These are phyloP conservation scores for Hydropsyche betteni DNA, from an alignment of 2,888 invertebrate species.

Conservation along the genomic window DNA sequence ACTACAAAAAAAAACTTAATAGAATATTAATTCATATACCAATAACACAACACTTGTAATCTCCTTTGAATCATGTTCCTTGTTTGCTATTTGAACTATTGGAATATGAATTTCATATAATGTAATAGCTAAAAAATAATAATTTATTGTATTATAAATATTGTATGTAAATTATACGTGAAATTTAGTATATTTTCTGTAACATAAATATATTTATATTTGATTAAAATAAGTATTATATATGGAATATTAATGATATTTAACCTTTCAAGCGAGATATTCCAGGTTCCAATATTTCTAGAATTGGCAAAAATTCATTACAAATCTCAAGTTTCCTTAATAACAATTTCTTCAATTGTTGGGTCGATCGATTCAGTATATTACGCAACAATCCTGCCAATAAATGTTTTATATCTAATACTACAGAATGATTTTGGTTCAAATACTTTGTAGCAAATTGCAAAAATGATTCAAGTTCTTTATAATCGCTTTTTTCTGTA, in stretches of 20 bases:
- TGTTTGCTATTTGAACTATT: slow-evolving; percentile 71
- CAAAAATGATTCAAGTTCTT: slow-evolving; percentile 64
- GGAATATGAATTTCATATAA: slow-evolving; percentile 80
- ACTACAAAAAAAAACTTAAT: slow-evolving; percentile 23
- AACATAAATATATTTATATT: neutral
- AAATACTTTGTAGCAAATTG: slow-evolving; percentile 67
- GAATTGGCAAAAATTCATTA: slow-evolving; percentile 70
- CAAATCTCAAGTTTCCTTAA: slow-evolving; percentile 74
- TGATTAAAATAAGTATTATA: neutral
- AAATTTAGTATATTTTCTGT: too few species aligned
- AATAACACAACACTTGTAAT: slow-evolving; percentile 67
- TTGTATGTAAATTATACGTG: too few species aligned
- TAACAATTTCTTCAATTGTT: slow-evolving; percentile 67
- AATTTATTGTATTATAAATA: neutral
- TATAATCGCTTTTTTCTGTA: slow-evolving; percentile 63
- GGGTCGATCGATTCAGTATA: slow-evolving; percentile 62
- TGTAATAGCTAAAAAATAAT: slow-evolving; percentile 69
- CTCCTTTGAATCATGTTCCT: slow-evolving; percentile 69
- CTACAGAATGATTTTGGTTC: slow-evolving; percentile 73
- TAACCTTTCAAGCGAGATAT: slow-evolving; percentile 74
- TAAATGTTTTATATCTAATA: slow-evolving; percentile 76
- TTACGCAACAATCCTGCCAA: slow-evolving; percentile 69
- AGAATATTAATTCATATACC: slow-evolving; percentile 55
- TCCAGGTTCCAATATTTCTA: slow-evolving; percentile 76
- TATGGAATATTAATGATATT: neutral